Evolutionary conservation across 2,888 invertebrate genomes (phyloP).

Genomic region (Trichogramma evanescens): DNA sequence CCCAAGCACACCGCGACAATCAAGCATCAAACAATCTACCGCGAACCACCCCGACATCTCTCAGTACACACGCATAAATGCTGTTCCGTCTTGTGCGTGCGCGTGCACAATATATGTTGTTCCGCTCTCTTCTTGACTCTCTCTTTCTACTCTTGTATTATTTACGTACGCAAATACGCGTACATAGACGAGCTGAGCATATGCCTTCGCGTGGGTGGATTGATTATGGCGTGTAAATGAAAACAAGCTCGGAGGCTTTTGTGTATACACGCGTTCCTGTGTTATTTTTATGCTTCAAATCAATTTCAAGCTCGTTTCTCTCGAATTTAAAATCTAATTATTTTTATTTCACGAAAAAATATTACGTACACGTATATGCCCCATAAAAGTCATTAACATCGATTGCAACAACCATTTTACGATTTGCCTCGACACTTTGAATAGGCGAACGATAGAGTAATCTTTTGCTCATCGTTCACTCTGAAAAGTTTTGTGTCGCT

Average conservation of each 20-base stretch:
- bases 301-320: too few species aligned
- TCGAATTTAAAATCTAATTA: too few species aligned
- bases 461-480: too few species aligned
- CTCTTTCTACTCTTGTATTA: conserved; percentile 2
- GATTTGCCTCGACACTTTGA: too few species aligned
- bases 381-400: too few species aligned
- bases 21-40: conserved; percentile 44
- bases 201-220: conserved; percentile 38
- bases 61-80: conserved; percentile 22
- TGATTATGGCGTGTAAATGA: conserved; percentile 37
- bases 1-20: conserved; percentile 37
- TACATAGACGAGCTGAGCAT: conserved; percentile 31
- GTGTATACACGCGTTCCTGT: not conserved
- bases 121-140: conserved; percentile 21
- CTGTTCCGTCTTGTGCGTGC: conserved; percentile 25
- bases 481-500: not conserved
- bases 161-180: not conserved
- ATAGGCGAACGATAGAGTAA: too few species aligned
- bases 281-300: not conserved
- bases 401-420: too few species aligned
- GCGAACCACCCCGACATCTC: conserved; percentile 33
- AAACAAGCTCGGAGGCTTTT: conserved; percentile 23
- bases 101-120: conserved; percentile 17
- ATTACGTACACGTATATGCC: too few species aligned
- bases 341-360: too few species aligned